These are phyloP conservation scores for Elmis aenea DNA, from an alignment of 2,888 invertebrate species.

Conservation along the genomic window DNA sequence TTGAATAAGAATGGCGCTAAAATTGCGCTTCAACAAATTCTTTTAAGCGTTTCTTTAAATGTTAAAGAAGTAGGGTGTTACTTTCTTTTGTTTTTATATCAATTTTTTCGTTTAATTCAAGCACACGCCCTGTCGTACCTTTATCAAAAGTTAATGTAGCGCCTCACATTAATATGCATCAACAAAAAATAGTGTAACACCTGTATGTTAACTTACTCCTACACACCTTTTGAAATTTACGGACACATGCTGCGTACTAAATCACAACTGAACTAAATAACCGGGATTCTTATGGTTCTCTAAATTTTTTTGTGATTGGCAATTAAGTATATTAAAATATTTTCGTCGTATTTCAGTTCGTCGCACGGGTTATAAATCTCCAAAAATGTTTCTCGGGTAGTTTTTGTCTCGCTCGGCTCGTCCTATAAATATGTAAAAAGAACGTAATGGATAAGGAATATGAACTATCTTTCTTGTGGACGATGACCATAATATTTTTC, in stretches of 20 bases:
- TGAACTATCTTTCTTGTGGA: slow-evolving; percentile 12
- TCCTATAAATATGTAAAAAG: slow-evolving; percentile 19
- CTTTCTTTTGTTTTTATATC: too few species aligned
- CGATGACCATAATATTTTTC: slow-evolving; percentile 19
- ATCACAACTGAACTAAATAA: slow-evolving; percentile 12
- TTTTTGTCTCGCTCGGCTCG: slow-evolving; percentile 11
- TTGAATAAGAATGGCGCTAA: too few species aligned
- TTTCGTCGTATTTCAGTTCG: slow-evolving; percentile 12
- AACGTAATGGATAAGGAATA: slow-evolving; percentile 14
- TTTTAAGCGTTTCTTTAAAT: background rate
- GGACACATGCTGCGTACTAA: slow-evolving; percentile 9
- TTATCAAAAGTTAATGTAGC: too few species aligned
- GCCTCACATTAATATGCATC: too few species aligned
- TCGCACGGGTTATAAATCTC: too few species aligned
- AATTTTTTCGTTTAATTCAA: too few species aligned
- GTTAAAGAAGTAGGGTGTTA: too few species aligned
- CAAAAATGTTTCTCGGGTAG: too few species aligned
- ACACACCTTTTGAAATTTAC: slow-evolving; percentile 11
- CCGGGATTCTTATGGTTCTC: slow-evolving; percentile 6
- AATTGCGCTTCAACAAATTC: background rate
- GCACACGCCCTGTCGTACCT: too few species aligned
- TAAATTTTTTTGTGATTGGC: slow-evolving; percentile 6
- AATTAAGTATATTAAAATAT: slow-evolving; percentile 17
- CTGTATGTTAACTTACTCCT: slow-evolving; percentile 18
- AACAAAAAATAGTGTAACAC: slow-evolving; percentile 10